Conservation (phyloP, 2,113 vertebrate species). For the Cranoglanis bouderius region DNA sequence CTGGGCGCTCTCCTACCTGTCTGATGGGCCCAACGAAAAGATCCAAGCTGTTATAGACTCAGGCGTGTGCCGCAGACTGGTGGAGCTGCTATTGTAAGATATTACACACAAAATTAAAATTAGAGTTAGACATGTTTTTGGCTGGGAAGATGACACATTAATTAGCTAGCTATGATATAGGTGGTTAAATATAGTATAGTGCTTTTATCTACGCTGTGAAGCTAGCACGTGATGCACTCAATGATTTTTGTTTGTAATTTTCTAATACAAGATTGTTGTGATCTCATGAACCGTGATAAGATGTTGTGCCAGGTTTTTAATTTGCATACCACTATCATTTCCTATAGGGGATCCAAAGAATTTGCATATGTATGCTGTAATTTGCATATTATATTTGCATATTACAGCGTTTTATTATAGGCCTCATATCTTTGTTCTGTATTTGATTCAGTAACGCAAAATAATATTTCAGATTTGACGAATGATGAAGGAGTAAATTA, state of each 20-base stretch:
- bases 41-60: slow-evolving; percentile 99
- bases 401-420: not conserved
- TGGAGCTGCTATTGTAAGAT: slow-evolving; percentile 93
- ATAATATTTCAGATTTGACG: not conserved
- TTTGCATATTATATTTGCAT: not conserved
- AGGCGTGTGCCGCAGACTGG: slow-evolving; percentile 94
- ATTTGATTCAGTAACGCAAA: not conserved
- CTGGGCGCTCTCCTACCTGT: slow-evolving; percentile 97
- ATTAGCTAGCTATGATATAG: not conserved
- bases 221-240: not conserved
- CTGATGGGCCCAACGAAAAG: slow-evolving; percentile 97
- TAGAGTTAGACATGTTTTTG: not conserved
- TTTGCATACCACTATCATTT: not conserved
- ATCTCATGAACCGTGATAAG: not conserved
- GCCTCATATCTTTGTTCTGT: not conserved
- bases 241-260: not conserved
- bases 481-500: not conserved
- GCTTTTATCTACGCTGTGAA: not conserved
- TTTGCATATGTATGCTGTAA: not conserved
- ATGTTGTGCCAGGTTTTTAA: not conserved
- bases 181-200: not conserved
- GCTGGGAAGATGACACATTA: not conserved
- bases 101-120: not conserved
- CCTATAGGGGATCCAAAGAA: not conserved
- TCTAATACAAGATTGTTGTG: not conserved